Evolutionary conservation across 2,888 invertebrate genomes (phyloP), one percentile per base, ranked within the genome.

Genomic region (Drosophila paranaensis): DNA sequence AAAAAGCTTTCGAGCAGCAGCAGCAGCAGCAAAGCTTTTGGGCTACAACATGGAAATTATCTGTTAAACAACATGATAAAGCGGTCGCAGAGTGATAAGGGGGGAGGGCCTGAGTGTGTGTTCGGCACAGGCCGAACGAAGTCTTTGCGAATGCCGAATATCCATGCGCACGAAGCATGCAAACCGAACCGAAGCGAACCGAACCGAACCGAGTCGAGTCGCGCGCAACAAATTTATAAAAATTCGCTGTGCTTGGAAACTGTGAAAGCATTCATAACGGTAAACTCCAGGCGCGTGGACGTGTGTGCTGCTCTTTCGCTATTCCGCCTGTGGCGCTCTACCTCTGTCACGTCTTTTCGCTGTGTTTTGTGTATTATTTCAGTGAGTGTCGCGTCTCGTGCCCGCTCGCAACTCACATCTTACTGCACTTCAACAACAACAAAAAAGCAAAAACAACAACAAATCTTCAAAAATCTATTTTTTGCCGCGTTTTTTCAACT

Each of bases 241-340:
- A 82, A 82, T 79, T 79, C 81, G 76, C 72, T 71, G 37, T 54
- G 58, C 60, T 80, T 83, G 79, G 78, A 74, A 77, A 78, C 73
- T 77, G 74, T 60, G 68, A 81, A 84, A 81, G 73, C 90, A 90
- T 85, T 90, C 77, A 74, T 81, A 87, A 81, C 88, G 83, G 77
- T 77, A 78, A 79, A 74, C 81, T 89, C 77, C 84, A 79, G 76
- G 56, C 81, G 88, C 69, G 64, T 70, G 71, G 81, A 81, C 78
- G 81, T 80, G 69, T 73, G 70, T 73, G 64, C 20, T 20, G 20
- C 65, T 70, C 57, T 69, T 63, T 68, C 83, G 71, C 6, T 39
- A 30, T 40, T 40, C 25, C 20, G 37, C 10, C 14, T 9, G 14
- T 30, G n/a, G 70, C 56, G 69, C 54, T 72, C 25, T 63, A 54